These are phyloP conservation scores for Psettodes erumei DNA, from an alignment of 2,113 vertebrate species.

Conservation along the genomic window DNA sequence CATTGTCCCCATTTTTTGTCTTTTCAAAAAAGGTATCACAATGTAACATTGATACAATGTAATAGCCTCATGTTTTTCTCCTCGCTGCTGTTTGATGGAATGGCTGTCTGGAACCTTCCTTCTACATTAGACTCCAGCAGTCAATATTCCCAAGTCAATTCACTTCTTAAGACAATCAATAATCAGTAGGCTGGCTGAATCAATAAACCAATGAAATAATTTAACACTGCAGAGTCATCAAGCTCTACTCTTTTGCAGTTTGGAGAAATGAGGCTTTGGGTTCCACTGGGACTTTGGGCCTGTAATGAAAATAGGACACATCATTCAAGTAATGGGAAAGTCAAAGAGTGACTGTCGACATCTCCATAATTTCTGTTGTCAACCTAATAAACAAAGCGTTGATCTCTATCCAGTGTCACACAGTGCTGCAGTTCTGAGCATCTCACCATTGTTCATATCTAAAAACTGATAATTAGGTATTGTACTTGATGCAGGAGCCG, in stretches of 20 bases:
- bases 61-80: constrained; percentile 16
- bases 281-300: constrained; percentile 50
- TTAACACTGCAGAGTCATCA: constrained; percentile 65
- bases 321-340: constrained; percentile 43
- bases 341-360: constrained; percentile 49
- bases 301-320: constrained; percentile 44
- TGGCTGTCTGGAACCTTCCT: constrained; percentile 9
- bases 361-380: constrained; percentile 1
- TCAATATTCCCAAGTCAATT: constrained; percentile 53
- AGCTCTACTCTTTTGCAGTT: constrained; percentile 40
- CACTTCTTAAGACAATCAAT: constrained; percentile 45
- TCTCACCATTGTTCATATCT: background rate
- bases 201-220: constrained; percentile 73
- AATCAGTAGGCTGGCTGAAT: constrained; percentile 44
- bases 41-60: background rate
- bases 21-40: constrained; percentile 12
- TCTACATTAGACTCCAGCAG: constrained; percentile 29
- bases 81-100: constrained; percentile 31
- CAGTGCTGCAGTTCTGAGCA: background rate
- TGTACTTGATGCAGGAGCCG: background rate
- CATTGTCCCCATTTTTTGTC: too few relatives aligned
- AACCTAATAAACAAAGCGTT: constrained; percentile 18
- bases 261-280: constrained; percentile 47
- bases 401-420: background rate
- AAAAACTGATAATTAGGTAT: background rate